Base-by-base conservation (phyloP, 92 coral and sea anemone species). In the Bergia sp. region DNA sequence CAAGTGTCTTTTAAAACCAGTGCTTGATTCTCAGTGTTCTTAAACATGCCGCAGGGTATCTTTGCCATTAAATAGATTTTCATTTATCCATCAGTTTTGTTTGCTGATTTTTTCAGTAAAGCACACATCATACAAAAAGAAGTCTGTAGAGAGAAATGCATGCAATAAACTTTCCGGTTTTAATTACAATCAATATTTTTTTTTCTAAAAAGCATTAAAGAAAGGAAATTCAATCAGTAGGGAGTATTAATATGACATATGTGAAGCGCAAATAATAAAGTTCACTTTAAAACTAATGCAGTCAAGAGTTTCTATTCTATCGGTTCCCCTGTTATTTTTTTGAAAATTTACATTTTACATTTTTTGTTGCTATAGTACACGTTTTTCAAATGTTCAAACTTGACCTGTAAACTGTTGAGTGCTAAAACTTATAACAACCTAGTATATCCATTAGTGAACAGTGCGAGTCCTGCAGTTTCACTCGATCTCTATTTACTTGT, bases 1-100 rank as follows among this genome's bases (percentile, higher is more conserved):
- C 4, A 9, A n/a, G 73, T 21, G 37, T 11, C 42, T 1, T 72
- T 72, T 36, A 72, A 72, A 72, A 2, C 76, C 5, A 6, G 39
- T 72, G 16, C 20, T 72, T 8, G 2, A 36, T 72, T 72, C 5
- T 72, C 7, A 72, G 41, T 72, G 42, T 72, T 13, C 0, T 36
- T 7, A 72, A 72, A 72, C 8, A 13, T 36, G 76, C 42, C 41
- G 76, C 76, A 0, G 76, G 42, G 42, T 12, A 72, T 37, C 73
- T 72, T 72, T 72, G 16, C 42, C 76, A 5, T 72, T 72, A 36
- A 72, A 36, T 72, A 36, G 15, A 72, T 72, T 72, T 72, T 7
- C 41, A 36, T 72, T 72, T 72, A 72, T 72, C 76, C 76, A 72
- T 72, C 76, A 72, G 76, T 9, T 72, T 72, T 72, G 76, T 72